These are phyloP conservation scores for Sarcophaga carnaria DNA, from an alignment of 2,888 invertebrate genomes.

Conservation along the genomic window DNA sequence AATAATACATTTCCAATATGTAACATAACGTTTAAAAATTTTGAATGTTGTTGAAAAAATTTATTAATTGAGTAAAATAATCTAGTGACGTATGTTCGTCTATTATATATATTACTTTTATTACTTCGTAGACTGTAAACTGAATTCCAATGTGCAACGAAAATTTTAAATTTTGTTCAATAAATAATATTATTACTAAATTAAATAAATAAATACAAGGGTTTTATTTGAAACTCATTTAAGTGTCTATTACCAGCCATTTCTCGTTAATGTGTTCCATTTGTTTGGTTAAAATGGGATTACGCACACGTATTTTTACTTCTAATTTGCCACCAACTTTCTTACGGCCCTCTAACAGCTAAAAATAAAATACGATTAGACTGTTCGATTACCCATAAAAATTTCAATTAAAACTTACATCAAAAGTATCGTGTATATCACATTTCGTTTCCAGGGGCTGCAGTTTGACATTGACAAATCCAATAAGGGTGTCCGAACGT, in stretches of 20 bases:
- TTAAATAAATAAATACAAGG: constrained; percentile 11
- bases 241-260: constrained; percentile 92
- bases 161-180: neutral
- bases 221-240: constrained; percentile 3
- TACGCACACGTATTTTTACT: constrained; percentile 92
- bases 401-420: constrained; percentile 86
- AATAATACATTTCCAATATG: neutral
- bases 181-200: constrained; percentile 19
- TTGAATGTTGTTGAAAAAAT: no score
- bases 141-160: constrained; percentile 5
- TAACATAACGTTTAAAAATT: neutral
- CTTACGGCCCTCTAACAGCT: constrained; percentile 95
- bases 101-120: neutral
- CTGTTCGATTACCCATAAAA: neutral
- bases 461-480: constrained; percentile 91
- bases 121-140: neutral
- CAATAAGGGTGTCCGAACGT: constrained; percentile 92
- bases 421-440: constrained; percentile 94
- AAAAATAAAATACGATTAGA: constrained; percentile 50
- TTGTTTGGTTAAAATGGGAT: constrained; percentile 94
- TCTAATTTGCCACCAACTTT: constrained; percentile 95
- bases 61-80: no score
- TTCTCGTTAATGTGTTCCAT: constrained; percentile 94
- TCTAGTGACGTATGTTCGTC: neutral
- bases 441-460: constrained; percentile 94